Conservation (phyloP, 2,888 invertebrate species). For the Ennomos erosarius region DNA sequence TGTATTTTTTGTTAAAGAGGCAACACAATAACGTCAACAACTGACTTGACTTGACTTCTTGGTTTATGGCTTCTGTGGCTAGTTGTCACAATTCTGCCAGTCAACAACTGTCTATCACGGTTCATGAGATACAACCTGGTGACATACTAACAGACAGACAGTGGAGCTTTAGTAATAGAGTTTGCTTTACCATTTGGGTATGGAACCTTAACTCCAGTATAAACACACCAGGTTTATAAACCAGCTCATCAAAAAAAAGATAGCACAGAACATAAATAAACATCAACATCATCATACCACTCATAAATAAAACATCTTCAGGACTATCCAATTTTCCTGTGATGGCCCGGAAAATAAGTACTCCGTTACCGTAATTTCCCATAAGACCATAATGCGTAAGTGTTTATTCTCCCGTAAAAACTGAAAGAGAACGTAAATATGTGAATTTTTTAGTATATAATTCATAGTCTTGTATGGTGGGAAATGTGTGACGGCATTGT, state of each 20-base stretch:
- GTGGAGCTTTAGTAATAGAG: no score
- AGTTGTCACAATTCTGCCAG: no score
- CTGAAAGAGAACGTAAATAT: conserved; percentile 10
- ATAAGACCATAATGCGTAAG: conserved; percentile 33
- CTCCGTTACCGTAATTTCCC: conserved; percentile 35
- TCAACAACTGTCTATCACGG: no score
- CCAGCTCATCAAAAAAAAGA: conserved; percentile 3
- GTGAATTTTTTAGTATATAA: conserved; percentile 8
- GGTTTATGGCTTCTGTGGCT: no score
- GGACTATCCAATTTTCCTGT: conserved; percentile 22
- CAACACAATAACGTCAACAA: no score
- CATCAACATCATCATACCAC: neutral
- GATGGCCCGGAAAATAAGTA: conserved; percentile 31
- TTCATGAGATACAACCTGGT: no score
- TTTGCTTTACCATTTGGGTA: no score
- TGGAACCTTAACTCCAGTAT: no score
- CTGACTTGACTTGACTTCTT: no score
- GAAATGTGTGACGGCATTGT: no score
- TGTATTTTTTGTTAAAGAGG: no score
- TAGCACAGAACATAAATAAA: conserved; percentile 10
- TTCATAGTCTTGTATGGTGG: neutral
- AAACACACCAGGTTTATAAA: neutral
- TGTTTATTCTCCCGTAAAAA: conserved; percentile 25
- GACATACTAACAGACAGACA: no score
- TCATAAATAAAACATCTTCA: conserved; percentile 29